Conservation (phyloP, 2,113 vertebrate genomes). For the Paramormyrops kingsleyae region DNA sequence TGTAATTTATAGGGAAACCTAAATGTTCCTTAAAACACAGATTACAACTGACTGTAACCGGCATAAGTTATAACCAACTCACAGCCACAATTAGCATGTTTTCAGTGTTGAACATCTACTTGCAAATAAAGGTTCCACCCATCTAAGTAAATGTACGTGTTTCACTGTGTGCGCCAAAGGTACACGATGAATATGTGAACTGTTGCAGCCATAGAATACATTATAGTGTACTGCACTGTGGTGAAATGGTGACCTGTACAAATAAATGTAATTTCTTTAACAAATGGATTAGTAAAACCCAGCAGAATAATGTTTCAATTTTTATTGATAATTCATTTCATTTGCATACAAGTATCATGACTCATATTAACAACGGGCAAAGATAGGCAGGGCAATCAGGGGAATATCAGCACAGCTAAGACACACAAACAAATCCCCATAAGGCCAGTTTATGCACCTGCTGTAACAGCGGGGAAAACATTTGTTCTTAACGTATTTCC, state of each 20-base stretch:
- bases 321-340: slow-evolving; percentile 57
- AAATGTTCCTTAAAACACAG: background rate
- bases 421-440: slow-evolving; percentile 14
- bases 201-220: background rate
- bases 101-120: background rate
- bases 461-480: background rate
- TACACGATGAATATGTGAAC: background rate
- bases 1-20: background rate
- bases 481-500: background rate
- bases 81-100: background rate
- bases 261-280: background rate
- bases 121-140: background rate
- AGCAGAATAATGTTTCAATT: slow-evolving; percentile 29
- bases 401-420: slow-evolving; percentile 7
- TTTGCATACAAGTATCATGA: slow-evolving; percentile 52
- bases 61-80: background rate
- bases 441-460: background rate
- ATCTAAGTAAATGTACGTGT: background rate
- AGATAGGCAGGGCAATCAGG: slow-evolving; percentile 27
- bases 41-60: background rate
- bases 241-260: background rate
- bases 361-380: slow-evolving; percentile 24
- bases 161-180: background rate
- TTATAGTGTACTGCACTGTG: background rate
- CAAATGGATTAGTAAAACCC: background rate